Percentiles rank a stretch among this genome's conserved stretches.
These are phyloP conservation scores for Tenthredo notha DNA, from an alignment of 2,888 invertebrate genomes.

Conservation along the genomic window DNA sequence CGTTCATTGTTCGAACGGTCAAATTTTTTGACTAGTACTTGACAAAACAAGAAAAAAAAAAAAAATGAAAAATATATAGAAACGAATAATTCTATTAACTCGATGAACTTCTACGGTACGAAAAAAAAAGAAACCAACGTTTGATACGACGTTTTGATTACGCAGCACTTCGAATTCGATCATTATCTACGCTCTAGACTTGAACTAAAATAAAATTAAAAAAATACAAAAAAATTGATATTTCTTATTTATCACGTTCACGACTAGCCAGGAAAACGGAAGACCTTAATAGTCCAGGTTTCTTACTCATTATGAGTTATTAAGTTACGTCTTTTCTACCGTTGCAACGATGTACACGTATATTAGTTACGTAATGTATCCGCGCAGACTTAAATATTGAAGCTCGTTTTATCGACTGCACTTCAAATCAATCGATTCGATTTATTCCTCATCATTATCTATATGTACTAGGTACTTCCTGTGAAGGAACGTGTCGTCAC, in stretches of 20 bases:
- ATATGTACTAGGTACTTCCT: not conserved
- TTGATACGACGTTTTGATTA: conserved; percentile 12
- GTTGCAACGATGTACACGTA: not conserved
- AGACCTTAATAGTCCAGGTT: conserved; percentile 4
- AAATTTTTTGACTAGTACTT: conserved; percentile 1
- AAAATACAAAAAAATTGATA: not conserved
- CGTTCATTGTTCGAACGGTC: conserved; percentile 9
- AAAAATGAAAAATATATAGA: not conserved
- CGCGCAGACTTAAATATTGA: not conserved
- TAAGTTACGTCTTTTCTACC: not conserved
- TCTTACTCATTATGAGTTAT: conserved; percentile 14
- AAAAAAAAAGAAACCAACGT: not conserved
- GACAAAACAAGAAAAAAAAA: not conserved
- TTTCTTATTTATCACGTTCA: not conserved
- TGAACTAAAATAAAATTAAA: not conserved
- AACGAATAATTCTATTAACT: not conserved
- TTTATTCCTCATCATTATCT: not conserved
- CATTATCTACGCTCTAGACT: not conserved
- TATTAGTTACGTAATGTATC: not conserved
- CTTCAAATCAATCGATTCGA: conserved; percentile 22
- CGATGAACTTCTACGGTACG: not conserved
- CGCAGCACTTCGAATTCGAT: conserved; percentile 9
- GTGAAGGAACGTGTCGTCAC: not conserved
- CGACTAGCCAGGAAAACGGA: conserved; percentile 1
- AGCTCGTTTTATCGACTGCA: conserved; percentile 6